phyloP scores from a whole-genome alignment of 2,888 invertebrate genomes.

The Acanthosoma haemorrhoidale region DNA sequence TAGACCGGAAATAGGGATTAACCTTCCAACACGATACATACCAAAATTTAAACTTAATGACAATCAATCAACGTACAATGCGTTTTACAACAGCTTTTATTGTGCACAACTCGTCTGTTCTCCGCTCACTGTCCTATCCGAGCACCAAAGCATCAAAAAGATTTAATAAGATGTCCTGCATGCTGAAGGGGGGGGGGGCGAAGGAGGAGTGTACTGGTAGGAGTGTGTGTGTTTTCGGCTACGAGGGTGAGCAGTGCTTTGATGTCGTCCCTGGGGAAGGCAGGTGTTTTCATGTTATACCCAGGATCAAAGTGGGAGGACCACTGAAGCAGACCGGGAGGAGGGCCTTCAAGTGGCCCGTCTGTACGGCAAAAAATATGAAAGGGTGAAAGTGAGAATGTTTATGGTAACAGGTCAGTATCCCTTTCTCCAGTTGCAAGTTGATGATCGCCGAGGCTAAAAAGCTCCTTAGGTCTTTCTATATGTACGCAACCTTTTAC shows the following conservation, averaged over 20 bases:
- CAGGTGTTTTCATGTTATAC: constrained; percentile 25
- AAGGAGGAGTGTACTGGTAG: background rate
- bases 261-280: constrained; percentile 8
- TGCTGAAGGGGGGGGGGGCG: background rate
- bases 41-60: no score
- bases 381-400: background rate
- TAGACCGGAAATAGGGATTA: no score
- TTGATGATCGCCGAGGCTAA: no score
- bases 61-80: no score
- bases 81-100: no score
- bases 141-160: no score
- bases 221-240: background rate
- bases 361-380: background rate
- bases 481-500: no score
- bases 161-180: constrained; percentile 1
- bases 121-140: background rate
- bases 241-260: background rate
- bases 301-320: background rate
- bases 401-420: background rate
- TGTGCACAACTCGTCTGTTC: no score
- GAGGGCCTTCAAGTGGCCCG: background rate
- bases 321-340: constrained; percentile 14
- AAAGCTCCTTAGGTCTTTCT: no score
- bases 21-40: no score
- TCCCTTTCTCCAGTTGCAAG: no score